These are phyloP conservation scores for Capromys pilorides DNA, from an alignment of 2,797 vertebrate species.

Conservation along the genomic window DNA sequence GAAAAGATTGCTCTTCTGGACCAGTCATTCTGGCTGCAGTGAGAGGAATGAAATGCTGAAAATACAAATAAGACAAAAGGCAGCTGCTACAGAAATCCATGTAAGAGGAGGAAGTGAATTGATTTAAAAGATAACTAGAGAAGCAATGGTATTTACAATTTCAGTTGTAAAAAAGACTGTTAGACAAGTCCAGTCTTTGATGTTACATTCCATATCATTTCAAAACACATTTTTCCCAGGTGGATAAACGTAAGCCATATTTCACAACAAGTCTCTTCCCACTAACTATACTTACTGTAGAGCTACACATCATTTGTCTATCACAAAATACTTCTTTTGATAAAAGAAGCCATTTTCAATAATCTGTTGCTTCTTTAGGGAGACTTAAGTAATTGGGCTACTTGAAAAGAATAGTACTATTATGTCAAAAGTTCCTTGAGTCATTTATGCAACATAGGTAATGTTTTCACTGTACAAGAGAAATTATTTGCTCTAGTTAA, in stretches of 20 bases:
- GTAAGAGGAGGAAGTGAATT: neutral
- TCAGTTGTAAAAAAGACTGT: neutral
- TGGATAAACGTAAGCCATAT: neutral
- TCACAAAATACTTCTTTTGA: constrained; percentile 28
- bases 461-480: neutral
- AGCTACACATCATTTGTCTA: neutral
- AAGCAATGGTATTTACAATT: neutral
- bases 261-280: neutral
- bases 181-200: neutral
- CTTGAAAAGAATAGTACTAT: neutral
- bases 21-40: neutral
- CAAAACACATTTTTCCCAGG: neutral
- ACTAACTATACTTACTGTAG: neutral
- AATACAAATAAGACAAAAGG: neutral
- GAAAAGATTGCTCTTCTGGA: neutral
- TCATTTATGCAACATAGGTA: neutral
- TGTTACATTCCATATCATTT: neutral
- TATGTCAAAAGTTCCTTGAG: neutral
- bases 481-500: neutral
- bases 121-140: neutral
- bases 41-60: neutral
- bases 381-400: neutral
- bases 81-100: neutral
- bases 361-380: neutral
- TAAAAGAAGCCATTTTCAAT: neutral